Evolutionary conservation across 92 coral and sea anemone species (phyloP), one percentile per base, ranked within the genome.

Genomic region (Hydrozoanthus gracilis): DNA sequence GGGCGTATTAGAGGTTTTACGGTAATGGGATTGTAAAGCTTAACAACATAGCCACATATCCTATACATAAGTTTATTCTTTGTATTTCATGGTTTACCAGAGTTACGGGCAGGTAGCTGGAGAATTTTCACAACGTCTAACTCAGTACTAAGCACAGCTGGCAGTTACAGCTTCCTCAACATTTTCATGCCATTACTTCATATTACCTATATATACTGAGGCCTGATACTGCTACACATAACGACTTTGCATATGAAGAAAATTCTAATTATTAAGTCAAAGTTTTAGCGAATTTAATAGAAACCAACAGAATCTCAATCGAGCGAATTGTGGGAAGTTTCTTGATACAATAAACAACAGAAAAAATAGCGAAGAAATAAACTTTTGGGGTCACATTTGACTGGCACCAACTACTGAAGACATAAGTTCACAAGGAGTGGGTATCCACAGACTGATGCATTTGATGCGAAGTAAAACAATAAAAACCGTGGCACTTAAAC

Each of bases 11-110:
- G 39, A 27, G 39, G 39, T 27, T 27, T 27, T 27, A 27, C 0
- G 39, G 39, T 27, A 27, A 27, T 27, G n/a, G n/a, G n/a, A n/a
- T n/a, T n/a, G 39, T 27, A 27, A 27, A 27, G 39, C 39, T 27
- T 27, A 68, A 35, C 18, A 9, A 78, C 70, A 78, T 39, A 17
- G 47, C 49, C 67, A 62, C 67, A 46, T 79, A 13, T 62, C 47
- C 44, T 62, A 61, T n/a, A 60, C 72, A 79, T 58, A 64, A 13
- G 10, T 60, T 79, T 79, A 79, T 17, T 79, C 72, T 79, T n/a
- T 44, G 16, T 9, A 79, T 61, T 47, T 62, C 39, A 61, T 79
- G 45, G 54, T n/a, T 79, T 56, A 60, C 49, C 66, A 77, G 67
- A n/a, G 64, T 47, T 44, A 79, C 54, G 44, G 35, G 9, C 55